These are phyloP conservation scores for Eriocheir sinensis DNA, from an alignment of 1,140 invertebrate species.

Conservation along the genomic window DNA sequence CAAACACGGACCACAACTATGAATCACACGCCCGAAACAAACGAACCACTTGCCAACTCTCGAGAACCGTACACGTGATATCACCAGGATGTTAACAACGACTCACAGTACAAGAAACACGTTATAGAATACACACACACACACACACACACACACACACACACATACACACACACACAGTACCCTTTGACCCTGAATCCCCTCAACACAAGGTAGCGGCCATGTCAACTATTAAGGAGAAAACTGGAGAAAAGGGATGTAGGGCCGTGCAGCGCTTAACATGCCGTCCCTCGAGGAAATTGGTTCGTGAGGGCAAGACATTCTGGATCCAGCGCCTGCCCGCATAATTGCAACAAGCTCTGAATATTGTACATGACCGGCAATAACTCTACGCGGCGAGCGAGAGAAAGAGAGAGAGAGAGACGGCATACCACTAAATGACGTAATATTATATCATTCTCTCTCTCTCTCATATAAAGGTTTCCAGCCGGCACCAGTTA, in stretches of 20 bases:
- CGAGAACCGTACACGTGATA: no score
- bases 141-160: no score
- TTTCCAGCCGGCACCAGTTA: no score
- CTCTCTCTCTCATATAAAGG: neutral
- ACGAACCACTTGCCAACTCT: no score
- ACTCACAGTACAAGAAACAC: no score
- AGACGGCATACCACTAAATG: no score
- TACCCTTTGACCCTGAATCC: neutral
- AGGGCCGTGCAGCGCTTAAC: neutral
- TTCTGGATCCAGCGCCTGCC: neutral
- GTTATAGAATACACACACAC: no score
- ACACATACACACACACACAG: no score
- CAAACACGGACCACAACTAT: no score
- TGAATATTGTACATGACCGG: neutral
- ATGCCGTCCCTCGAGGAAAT: neutral
- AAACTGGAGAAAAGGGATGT: neutral
- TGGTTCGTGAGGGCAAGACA: slow-evolving; percentile 11
- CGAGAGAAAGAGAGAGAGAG: neutral
- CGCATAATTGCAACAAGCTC: neutral
- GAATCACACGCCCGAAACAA: no score
- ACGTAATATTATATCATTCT: neutral
- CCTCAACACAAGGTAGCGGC: neutral
- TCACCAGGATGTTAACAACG: no score
- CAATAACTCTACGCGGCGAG: neutral
- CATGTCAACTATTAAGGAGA: neutral